phyloP scores from a whole-genome alignment of 1,140 invertebrate genomes.

The Drosophila nebulosa region DNA sequence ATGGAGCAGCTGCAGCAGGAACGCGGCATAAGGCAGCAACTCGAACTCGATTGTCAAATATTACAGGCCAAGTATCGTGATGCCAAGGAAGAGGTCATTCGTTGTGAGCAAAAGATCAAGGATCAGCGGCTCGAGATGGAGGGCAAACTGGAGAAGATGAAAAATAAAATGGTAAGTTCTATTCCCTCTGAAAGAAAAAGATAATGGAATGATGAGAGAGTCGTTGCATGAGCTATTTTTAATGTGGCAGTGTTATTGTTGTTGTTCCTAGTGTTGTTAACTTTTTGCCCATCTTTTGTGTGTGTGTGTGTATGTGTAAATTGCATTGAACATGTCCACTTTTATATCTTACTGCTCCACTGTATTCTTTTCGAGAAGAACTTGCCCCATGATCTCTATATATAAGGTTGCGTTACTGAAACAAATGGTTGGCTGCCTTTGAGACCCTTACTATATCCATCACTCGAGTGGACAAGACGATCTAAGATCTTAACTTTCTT shows the following conservation, averaged over 20 bases:
- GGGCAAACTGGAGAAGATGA: constrained; percentile 86
- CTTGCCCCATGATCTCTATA: too few relatives aligned
- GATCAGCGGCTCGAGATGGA: constrained; percentile 85
- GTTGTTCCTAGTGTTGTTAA: neutral
- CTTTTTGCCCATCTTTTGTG: neutral
- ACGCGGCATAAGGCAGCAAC: constrained; percentile 9
- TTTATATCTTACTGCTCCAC: too few relatives aligned
- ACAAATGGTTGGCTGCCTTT: too few relatives aligned
- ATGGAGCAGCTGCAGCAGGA: neutral
- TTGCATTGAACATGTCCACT: neutral
- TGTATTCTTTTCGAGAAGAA: too few relatives aligned
- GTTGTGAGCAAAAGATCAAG: constrained; percentile 76
- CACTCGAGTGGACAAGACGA: too few relatives aligned
- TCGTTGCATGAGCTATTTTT: neutral
- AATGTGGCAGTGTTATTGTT: neutral
- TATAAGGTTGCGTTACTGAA: too few relatives aligned
- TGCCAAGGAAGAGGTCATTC: constrained; percentile 50
- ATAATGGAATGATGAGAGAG: neutral
- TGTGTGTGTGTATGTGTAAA: constrained; percentile 1
- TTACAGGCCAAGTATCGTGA: constrained; percentile 66
- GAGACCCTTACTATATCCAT: too few relatives aligned
- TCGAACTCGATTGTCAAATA: constrained; percentile 62
- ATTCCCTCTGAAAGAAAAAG: neutral
- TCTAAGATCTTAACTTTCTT: too few relatives aligned
- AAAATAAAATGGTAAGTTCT: constrained; percentile 87